A percentile compares a stretch with the other conserved stretches of the same genome.
phyloP scores from a whole-genome alignment of 2,113 vertebrate genomes.

The Bubo blakistoni region DNA sequence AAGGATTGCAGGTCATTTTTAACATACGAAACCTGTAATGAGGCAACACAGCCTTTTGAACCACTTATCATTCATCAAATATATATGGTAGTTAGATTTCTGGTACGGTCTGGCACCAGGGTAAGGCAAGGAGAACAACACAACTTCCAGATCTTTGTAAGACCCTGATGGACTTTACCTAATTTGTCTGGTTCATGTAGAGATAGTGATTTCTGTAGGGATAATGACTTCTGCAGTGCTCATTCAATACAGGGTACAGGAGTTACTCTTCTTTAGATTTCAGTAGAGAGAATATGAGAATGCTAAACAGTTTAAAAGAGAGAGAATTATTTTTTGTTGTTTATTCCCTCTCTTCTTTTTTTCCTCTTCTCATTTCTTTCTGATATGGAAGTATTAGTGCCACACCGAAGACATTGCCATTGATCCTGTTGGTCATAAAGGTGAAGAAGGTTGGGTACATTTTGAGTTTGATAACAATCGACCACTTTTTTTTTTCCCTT shows the following conservation, averaged over 20 bases:
- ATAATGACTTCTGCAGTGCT: neutral
- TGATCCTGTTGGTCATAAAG: neutral
- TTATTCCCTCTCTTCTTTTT: neutral
- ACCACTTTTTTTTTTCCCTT: neutral
- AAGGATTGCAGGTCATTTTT: slow-evolving; percentile 31
- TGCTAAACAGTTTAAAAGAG: neutral
- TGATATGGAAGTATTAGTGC: neutral
- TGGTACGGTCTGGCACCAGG: neutral
- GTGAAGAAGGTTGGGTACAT: neutral
- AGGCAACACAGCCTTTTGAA: neutral
- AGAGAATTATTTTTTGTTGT: neutral
- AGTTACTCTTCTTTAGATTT: neutral
- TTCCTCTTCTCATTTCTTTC: neutral
- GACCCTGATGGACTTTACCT: neutral
- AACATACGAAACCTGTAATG: slow-evolving; percentile 20
- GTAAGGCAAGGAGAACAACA: neutral
- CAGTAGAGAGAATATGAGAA: neutral
- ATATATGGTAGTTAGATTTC: neutral
- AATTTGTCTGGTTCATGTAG: neutral
- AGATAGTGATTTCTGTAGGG: neutral
- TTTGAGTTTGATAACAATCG: neutral
- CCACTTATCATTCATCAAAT: neutral
- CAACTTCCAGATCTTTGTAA: neutral
- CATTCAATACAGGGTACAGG: neutral
- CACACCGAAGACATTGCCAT: neutral